A percentile compares a stretch with the other conserved stretches of the same genome.
Conservation (phyloP, 2,797 vertebrate species). For the Chanos chanos region DNA sequence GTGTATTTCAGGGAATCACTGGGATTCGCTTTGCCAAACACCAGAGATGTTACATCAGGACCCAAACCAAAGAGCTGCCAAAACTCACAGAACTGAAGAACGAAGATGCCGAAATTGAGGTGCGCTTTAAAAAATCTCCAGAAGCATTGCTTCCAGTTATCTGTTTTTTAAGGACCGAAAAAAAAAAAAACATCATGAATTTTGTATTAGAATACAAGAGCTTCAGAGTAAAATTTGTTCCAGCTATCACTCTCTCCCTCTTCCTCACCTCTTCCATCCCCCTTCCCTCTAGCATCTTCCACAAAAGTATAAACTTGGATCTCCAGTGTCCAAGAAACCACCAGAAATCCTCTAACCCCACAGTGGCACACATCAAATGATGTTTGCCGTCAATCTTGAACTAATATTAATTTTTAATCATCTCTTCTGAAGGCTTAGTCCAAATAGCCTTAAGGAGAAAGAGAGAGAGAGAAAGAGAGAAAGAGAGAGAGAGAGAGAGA, state of each 20-base stretch:
- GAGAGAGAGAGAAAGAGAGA: constrained; percentile 36
- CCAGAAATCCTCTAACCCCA: constrained; percentile 67
- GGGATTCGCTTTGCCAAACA: constrained; percentile 91
- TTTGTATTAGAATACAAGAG: constrained; percentile 53
- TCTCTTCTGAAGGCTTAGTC: constrained; percentile 72
- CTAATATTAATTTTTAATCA: constrained; percentile 81
- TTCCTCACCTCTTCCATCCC: constrained; percentile 31
- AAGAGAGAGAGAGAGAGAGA: constrained; percentile 63
- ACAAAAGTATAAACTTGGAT: constrained; percentile 67
- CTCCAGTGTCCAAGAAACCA: constrained; percentile 65
- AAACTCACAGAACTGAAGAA: constrained; percentile 67
- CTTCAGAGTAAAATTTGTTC: constrained; percentile 22
- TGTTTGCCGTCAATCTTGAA: constrained; percentile 78
- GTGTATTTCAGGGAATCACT: constrained; percentile 84
- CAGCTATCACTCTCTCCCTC: background rate
- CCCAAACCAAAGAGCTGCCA: constrained; percentile 87
- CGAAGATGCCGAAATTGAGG: constrained; percentile 72
- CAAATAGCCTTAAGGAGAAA: constrained; percentile 73
- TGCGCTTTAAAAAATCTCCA: constrained; percentile 45
- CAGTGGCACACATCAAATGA: constrained; percentile 78
- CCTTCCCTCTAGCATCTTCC: constrained; percentile 55
- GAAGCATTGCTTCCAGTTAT: background rate
- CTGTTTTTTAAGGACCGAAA: background rate
- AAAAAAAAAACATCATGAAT: constrained; percentile 59
- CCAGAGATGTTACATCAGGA: constrained; percentile 96